Evolutionary conservation across 1,140 invertebrate species (phyloP).

Genomic region (Musca vetustissima): DNA sequence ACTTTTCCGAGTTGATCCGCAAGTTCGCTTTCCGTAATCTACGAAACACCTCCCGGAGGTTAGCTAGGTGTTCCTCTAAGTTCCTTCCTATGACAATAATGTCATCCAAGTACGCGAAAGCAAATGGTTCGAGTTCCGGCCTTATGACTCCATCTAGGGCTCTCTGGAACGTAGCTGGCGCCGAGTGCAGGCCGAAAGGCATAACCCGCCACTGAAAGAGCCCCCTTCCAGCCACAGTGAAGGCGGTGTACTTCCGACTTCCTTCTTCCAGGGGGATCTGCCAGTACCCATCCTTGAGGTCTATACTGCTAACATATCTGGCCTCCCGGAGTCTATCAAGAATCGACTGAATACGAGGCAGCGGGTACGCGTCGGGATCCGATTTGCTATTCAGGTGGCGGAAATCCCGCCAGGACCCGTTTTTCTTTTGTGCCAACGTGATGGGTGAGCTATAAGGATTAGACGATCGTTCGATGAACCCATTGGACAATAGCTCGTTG

Average conservation of each 20-base stretch:
- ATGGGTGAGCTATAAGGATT: neutral
- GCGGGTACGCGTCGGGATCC: conserved; percentile 49
- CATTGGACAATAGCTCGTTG: neutral
- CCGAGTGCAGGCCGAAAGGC: neutral
- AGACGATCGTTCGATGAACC: neutral
- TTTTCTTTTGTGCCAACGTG: conserved; percentile 24
- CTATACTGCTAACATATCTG: conserved; percentile 49
- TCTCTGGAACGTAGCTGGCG: neutral
- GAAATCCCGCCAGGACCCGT: conserved; percentile 38
- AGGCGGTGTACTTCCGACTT: conserved; percentile 53
- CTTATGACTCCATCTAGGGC: neutral
- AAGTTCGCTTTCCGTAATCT: conserved; percentile 7
- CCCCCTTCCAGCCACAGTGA: conserved; percentile 51
- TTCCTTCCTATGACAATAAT: conserved; percentile 25
- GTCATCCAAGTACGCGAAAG: conserved; percentile 13
- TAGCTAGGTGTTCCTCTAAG: neutral
- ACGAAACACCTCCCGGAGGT: neutral
- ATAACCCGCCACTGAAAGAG: conserved; percentile 48
- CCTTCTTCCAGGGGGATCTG: conserved; percentile 41
- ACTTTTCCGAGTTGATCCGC: conserved; percentile 12
- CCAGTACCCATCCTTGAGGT: conserved; percentile 46
- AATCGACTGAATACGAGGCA: conserved; percentile 56
- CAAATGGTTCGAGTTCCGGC: neutral
- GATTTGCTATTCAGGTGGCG: conserved; percentile 47
- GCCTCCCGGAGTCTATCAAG: conserved; percentile 42